These are phyloP conservation scores for silkworm (Bombyx mori) DNA, from an alignment of 1,140 invertebrate genomes.

Conservation along the genomic window ASM3026992v2 NC_085113.1:6298001-6298500, in stretches of 20 bases:
- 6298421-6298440: no score
- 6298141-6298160: conserved; percentile 30
- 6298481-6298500: no score
- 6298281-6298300: conserved; percentile 70
- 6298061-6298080: no score
- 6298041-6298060: no score
- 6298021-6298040: no score
- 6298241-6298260: conserved; percentile 70
- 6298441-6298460: no score
- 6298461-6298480: no score
- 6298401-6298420: no score
- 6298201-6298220: conserved; percentile 50
- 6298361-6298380: no score
- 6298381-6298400: no score
- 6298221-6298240: conserved; percentile 61
- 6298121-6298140: conserved; percentile 14
- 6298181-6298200: conserved; percentile 64
- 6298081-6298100: no score
- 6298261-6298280: conserved; percentile 71
- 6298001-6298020: no score
- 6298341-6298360: background rate
- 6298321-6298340: background rate
- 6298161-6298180: conserved; percentile 66
- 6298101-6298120: conserved; percentile 14
- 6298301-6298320: background rate